A percentile compares a stretch with the other conserved stretches of the same genome.
These are phyloP conservation scores for Melieria omissa DNA, from an alignment of 2,888 invertebrate species.

Conservation along the genomic window DNA sequence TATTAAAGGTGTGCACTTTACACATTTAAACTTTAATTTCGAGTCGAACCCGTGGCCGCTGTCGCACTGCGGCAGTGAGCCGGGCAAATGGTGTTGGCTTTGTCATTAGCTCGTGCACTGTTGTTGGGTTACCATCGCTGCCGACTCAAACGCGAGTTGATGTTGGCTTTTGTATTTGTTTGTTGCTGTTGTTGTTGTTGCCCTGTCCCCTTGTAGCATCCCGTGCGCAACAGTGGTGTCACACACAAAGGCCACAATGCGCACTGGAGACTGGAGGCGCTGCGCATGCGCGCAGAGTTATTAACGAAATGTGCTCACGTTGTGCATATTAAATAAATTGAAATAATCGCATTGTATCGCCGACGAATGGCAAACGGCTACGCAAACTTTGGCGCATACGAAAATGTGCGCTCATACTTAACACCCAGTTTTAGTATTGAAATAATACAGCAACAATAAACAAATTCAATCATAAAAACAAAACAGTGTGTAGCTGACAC, in stretches of 20 bases:
- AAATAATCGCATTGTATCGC: background rate
- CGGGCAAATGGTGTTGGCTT: background rate
- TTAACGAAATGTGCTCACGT: slow-evolving; percentile 24
- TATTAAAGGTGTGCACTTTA: slow-evolving; percentile 41
- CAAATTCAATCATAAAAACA: too few species aligned
- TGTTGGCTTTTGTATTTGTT: background rate
- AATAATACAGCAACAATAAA: too few species aligned
- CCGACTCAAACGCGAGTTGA: background rate
- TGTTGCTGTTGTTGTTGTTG: background rate
- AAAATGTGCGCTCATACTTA: background rate
- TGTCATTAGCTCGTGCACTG: slow-evolving; percentile 10
- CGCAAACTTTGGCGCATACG: background rate
- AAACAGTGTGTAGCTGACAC: too few species aligned
- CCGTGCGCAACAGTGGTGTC: background rate
- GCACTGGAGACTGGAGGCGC: background rate
- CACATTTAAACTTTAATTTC: slow-evolving; percentile 13
- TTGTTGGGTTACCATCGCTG: background rate
- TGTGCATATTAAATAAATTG: slow-evolving; percentile 4
- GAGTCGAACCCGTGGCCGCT: too few species aligned
- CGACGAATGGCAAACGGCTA: background rate
- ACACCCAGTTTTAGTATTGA: background rate
- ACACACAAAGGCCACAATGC: too few species aligned
- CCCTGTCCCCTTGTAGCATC: background rate
- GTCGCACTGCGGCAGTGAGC: background rate
- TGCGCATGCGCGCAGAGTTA: slow-evolving; percentile 19